Conservation (phyloP, 2,888 invertebrate species). For the Leptura quadrifasciata region DNA sequence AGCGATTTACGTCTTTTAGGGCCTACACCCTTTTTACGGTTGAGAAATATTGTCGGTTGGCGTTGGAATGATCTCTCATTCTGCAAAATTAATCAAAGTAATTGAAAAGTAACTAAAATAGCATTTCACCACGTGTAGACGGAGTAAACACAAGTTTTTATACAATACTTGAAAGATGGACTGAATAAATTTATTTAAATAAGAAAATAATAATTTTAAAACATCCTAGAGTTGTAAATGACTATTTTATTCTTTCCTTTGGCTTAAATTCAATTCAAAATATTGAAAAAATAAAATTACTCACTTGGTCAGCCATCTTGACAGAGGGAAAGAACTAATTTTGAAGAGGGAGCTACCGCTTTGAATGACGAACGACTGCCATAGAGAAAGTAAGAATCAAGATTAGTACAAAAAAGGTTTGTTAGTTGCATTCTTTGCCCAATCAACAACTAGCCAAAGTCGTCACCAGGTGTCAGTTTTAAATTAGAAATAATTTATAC, state of each 20-base stretch:
- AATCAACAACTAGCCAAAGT: too few species aligned
- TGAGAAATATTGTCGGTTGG: conserved; percentile 95
- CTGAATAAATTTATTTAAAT: not conserved
- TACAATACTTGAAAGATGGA: not conserved
- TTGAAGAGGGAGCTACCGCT: not conserved
- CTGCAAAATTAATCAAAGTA: conserved; percentile 78
- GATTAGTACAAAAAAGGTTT: too few species aligned
- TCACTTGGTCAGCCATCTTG: conserved; percentile 91
- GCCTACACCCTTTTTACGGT: conserved; percentile 89
- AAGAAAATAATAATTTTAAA: not conserved
- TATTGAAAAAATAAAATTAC: conserved; percentile 66
- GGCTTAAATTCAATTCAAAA: conserved; percentile 15
- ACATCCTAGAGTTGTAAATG: not conserved
- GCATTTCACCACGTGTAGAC: conserved; percentile 60
- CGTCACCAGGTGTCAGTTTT: too few species aligned
- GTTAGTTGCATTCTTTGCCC: too few species aligned
- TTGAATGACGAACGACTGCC: too few species aligned
- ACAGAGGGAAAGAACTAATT: conserved; percentile 74
- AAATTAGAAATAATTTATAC: too few species aligned
- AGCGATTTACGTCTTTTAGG: conserved; percentile 85
- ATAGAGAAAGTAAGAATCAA: too few species aligned
- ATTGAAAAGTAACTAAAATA: conserved; percentile 35
- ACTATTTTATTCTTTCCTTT: not conserved
- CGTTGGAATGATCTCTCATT: conserved; percentile 98
- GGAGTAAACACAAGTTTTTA: conserved; percentile 22